Percentiles rank a stretch among this genome's conserved stretches.
phyloP scores from a whole-genome alignment of 2,113 vertebrate species.

The Rallus limicola region DNA sequence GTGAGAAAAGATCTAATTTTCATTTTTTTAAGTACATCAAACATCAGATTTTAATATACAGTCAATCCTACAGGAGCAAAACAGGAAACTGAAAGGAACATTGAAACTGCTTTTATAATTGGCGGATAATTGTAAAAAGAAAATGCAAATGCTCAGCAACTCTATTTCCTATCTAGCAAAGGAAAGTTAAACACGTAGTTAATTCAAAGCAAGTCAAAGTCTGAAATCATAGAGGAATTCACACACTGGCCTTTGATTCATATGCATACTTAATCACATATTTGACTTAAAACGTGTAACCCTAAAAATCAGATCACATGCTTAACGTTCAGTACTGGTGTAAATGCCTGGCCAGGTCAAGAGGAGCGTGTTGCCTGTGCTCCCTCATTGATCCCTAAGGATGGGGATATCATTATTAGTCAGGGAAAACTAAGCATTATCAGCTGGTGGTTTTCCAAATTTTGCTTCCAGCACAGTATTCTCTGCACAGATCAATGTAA shows the following conservation, averaged over 20 bases:
- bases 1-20: background rate
- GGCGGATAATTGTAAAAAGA: background rate
- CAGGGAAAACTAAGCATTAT: background rate
- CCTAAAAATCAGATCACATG: background rate
- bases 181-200: background rate
- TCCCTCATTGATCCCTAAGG: background rate
- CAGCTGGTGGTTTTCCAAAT: conserved; percentile 29
- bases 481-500: conserved; percentile 1
- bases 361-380: background rate
- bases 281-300: conserved; percentile 16
- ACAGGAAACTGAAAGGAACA: background rate
- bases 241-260: background rate
- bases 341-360: conserved; percentile 27
- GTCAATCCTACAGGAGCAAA: background rate
- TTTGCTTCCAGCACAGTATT: background rate
- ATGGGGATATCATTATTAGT: background rate
- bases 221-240: background rate
- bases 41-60: background rate
- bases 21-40: background rate
- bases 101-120: background rate
- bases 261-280: background rate
- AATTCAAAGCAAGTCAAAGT: background rate
- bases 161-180: background rate
- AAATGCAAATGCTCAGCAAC: background rate
- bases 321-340: background rate